phyloP scores from a whole-genome alignment of 2,888 invertebrate genomes.

The Baccha elongata region DNA sequence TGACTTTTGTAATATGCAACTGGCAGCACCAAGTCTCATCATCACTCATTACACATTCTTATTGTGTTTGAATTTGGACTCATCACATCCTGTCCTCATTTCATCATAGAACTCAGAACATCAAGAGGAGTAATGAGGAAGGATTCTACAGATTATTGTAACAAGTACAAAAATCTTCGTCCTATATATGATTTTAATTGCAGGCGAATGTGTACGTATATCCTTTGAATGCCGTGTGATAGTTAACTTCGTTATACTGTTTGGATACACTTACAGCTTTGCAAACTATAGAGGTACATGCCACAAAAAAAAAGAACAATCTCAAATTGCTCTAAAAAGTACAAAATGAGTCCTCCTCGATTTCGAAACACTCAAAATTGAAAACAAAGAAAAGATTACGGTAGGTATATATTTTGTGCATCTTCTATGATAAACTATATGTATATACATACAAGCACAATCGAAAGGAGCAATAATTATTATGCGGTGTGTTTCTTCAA shows the following conservation, averaged over 20 bases:
- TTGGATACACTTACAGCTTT: not conserved
- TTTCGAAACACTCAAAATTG: not conserved
- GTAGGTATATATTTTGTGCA: not conserved
- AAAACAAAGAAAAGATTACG: slow-evolving; percentile 36
- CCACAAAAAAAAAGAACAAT: slow-evolving; percentile 1
- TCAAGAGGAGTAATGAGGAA: slow-evolving; percentile 38
- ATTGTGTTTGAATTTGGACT: slow-evolving; percentile 32
- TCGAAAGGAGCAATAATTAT: no score
- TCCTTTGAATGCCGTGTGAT: slow-evolving; percentile 1
- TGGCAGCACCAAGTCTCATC: slow-evolving; percentile 31
- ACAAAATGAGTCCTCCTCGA: slow-evolving; percentile 41
- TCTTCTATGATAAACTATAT: no score
- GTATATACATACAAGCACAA: no score
- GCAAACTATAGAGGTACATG: slow-evolving; percentile 4
- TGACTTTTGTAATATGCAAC: slow-evolving; percentile 43
- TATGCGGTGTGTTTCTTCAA: slow-evolving; percentile 19
- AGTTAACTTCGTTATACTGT: slow-evolving; percentile 21
- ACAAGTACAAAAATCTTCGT: slow-evolving; percentile 42
- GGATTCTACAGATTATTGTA: not conserved
- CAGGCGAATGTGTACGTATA: slow-evolving; percentile 22
- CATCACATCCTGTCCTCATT: slow-evolving; percentile 52
- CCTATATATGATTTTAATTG: slow-evolving; percentile 62
- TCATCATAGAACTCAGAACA: slow-evolving; percentile 8
- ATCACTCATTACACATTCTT: slow-evolving; percentile 39
- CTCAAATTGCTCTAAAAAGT: not conserved